Conservation (phyloP, 2,888 invertebrate genomes). For the Hyalella azteca region DNA sequence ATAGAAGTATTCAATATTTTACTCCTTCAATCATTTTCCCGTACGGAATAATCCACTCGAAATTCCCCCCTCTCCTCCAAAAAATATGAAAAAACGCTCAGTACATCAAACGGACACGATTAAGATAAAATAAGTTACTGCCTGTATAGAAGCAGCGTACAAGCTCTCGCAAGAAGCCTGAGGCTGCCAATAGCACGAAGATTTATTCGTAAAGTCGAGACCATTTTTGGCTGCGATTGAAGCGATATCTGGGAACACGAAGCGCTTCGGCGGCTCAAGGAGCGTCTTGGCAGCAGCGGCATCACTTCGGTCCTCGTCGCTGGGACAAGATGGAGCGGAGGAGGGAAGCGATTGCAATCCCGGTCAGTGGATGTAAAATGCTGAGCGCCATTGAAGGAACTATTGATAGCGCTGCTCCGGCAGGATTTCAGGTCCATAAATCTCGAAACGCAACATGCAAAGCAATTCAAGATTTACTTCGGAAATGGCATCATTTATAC, state of each 20-base stretch:
- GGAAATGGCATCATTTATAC: background rate
- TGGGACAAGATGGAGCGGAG: too few species aligned
- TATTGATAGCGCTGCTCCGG: background rate
- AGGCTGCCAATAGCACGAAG: background rate
- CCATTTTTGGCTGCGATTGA: background rate
- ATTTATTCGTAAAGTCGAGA: slow-evolving; percentile 21
- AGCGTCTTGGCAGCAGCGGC: too few species aligned
- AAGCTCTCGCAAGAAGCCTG: too few species aligned
- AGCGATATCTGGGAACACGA: background rate
- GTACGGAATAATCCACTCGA: too few species aligned
- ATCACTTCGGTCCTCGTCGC: background rate
- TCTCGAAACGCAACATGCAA: background rate
- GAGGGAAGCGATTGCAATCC: background rate
- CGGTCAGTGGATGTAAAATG: slow-evolving; percentile 14
- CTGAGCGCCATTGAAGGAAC: background rate
- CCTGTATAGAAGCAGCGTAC: too few species aligned
- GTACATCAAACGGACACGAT: too few species aligned
- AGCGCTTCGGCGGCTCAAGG: background rate
- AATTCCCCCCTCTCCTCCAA: too few species aligned
- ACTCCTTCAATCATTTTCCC: too few species aligned
- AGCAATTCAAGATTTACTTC: background rate
- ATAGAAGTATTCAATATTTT: too few species aligned
- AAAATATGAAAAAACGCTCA: too few species aligned
- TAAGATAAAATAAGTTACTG: too few species aligned
- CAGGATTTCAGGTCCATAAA: background rate